phyloP scores from a whole-genome alignment of 2,797 vertebrate genomes.

The Hemitrygon akajei region DNA sequence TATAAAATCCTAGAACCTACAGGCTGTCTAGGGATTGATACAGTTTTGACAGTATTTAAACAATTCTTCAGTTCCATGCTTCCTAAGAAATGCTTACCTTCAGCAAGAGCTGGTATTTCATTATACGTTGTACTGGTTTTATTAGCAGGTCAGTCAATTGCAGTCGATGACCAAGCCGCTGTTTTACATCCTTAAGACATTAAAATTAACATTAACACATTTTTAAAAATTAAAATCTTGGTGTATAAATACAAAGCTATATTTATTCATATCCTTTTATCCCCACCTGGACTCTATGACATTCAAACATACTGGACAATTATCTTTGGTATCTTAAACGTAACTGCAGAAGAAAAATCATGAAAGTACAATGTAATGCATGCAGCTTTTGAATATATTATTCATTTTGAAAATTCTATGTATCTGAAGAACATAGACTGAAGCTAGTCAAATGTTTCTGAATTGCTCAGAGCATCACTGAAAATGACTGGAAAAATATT shows the following conservation, averaged over 20 bases:
- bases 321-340: background rate
- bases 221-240: background rate
- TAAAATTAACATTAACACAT: conserved; percentile 37
- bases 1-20: background rate
- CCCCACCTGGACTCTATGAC: background rate
- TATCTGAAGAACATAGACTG: background rate
- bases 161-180: conserved; percentile 80
- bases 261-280: background rate
- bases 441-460: background rate
- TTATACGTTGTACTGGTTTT: conserved; percentile 92
- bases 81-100: conserved; percentile 67
- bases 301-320: background rate
- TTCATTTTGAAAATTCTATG: background rate
- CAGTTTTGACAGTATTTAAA: no score
- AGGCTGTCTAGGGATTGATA: no score
- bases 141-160: conserved; percentile 90
- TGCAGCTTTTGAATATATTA: background rate
- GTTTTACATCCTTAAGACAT: conserved; percentile 79
- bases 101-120: conserved; percentile 94
- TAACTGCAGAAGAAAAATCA: conserved; percentile 1
- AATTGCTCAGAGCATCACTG: background rate
- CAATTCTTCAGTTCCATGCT: background rate
- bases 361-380: background rate
- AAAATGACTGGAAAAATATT: background rate
- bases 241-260: background rate